Base-by-base conservation (phyloP, 2,113 vertebrate genomes). In the Pteropus alecto region DNA sequence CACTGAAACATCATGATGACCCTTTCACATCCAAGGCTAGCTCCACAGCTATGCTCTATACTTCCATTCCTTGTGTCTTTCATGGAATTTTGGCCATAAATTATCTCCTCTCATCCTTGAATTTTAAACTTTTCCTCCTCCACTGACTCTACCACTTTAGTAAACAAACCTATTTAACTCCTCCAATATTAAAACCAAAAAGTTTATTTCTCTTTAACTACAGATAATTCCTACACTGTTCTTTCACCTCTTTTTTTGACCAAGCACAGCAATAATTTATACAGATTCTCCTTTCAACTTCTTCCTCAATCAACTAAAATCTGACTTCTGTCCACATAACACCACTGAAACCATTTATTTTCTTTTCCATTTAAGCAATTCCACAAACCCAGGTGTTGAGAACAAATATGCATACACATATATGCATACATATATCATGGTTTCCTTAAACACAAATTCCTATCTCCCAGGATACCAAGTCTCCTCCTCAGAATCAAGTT, bases 381-480 rank as follows among this genome's bases (percentile, higher is more conserved):
- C 16, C 61, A 94, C 46, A 91, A 86, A 67, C 8, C 21, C n/a
- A 84, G 26, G 19, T 90, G 46, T 15, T 93, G 54, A 74, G 26
- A 93, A 89, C 11, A 87, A 70, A 81, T 43, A 92, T 19, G 58
- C 60, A 63, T 48, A 87, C 88, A 63, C 51, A 51, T 5, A 16
- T 60, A 60, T 22, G 71, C 22, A 91, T 41, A 48, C 5, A 77
- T 60, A 58, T 56, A 51, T 22, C 26, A 38, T 77, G 38, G 46
- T 77, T 93, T 93, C 86, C 56, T 95, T 74, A 77, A 97, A 51
- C 5, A 73, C 22, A 77, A 70, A 82, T 73, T 85, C 33, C n/a
- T 78, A 9, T 51, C 30, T 93, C 43, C n/a, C 43, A 68, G 5
- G 19, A 85, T n/a, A 92, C 7, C 22, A 65, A 56, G 26, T 15